Evolutionary conservation across 2,113 vertebrate species (phyloP).

Genomic region (Micromys minutus): DNA sequence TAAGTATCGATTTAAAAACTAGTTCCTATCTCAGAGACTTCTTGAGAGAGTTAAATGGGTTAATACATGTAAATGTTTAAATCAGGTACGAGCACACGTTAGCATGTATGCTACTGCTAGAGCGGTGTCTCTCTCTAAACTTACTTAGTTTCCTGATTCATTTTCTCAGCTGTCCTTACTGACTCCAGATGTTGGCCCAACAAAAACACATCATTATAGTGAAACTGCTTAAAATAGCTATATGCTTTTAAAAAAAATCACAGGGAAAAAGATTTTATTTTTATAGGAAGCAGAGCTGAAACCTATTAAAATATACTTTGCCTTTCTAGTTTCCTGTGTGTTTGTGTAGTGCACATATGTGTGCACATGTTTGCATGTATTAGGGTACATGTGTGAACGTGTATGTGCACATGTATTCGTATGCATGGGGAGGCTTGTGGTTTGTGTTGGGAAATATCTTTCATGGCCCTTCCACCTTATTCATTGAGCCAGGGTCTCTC

Average conservation of each 20-base stretch:
- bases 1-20: neutral
- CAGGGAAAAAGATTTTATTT: neutral
- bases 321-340: neutral
- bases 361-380: neutral
- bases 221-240: conserved; percentile 14
- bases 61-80: neutral
- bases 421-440: neutral
- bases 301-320: neutral
- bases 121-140: neutral
- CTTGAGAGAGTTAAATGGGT: neutral
- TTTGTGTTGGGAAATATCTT: neutral
- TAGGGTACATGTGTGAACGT: too few species aligned
- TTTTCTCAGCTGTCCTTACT: neutral
- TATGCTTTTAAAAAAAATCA: conserved; percentile 28
- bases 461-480: neutral
- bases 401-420: accelerated
- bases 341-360: neutral
- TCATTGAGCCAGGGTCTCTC: neutral
- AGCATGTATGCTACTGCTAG: neutral
- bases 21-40: neutral
- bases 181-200: conserved; percentile 7
- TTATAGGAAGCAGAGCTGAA: neutral
- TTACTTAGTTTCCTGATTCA: neutral
- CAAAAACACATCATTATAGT: neutral
- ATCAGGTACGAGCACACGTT: neutral